Base-by-base conservation (phyloP, 2,113 vertebrate species). In the Sinocyclocheilus maitianheensis region DNA sequence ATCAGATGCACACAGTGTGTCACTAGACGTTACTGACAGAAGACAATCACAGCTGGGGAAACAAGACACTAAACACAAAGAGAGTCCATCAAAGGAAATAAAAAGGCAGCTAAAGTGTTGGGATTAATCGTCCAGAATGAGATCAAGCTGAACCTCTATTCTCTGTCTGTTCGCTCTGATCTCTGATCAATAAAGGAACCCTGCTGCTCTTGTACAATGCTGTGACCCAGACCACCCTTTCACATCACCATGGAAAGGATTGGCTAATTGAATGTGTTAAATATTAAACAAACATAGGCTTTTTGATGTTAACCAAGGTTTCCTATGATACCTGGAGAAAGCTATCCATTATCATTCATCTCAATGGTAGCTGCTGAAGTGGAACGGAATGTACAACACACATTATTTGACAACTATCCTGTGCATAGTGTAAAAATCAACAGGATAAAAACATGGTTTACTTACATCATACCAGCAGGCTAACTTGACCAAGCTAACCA, bases 151-250 rank as follows among this genome's bases (percentile, higher is more conserved):
- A 79, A 79, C 53, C 11, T 40, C 1, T n/a, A 20, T 60, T 20
- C 55, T 13, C 55, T 79, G 30, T 79, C 55, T 62, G 55, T 40
- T 79, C 55, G n/a, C 34, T 60, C 46, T 77, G 75, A 77, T 77
- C 46, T 48, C n/a, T 77, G 75, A 77, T 77, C 75, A 77, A 30
- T 77, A 77, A 77, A 24, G 46, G 26, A 77, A 24, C 46, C 46
- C 75, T 77, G 46, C 75, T 77, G 75, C 53, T 77, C 75, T 14
- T 0, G 24, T 24, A 46, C 13, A 30, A 30, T 30, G 6, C 46
- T 53, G 43, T 77, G 43, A 51, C 53, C 46, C 3, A 9, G 6
- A 24, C 12, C 46, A 12, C 1, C 2, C 46, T 12, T 48, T 48
- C 10, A 48, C 46, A 48, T 48, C 11, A 11, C 46, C 46, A 53